phyloP scores from a whole-genome alignment of 2,888 invertebrate genomes.

The Timema podura region DNA sequence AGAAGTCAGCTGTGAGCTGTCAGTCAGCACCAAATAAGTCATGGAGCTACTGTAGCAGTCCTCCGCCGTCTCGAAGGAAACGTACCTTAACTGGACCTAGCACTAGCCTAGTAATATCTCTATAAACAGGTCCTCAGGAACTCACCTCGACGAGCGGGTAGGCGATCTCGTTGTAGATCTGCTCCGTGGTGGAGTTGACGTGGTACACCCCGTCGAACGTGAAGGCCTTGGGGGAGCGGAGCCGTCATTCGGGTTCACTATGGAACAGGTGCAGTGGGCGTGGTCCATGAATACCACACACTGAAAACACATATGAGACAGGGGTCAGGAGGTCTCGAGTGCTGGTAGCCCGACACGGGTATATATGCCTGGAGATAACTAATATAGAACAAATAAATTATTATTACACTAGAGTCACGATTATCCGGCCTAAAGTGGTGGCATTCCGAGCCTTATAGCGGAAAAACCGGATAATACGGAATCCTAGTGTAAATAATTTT shows the following conservation, averaged over 20 bases:
- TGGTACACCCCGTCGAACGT: conserved; percentile 84
- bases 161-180: conserved; percentile 82
- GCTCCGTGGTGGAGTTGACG: conserved; percentile 72
- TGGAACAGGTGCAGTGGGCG: conserved; percentile 56
- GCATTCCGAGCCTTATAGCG: neutral
- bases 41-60: too few relatives aligned
- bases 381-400: neutral
- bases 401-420: neutral
- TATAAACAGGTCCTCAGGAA: neutral
- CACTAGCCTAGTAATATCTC: too few relatives aligned
- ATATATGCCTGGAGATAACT: neutral
- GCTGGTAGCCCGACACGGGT: too few relatives aligned
- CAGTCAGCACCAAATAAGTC: too few relatives aligned
- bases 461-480: too few relatives aligned
- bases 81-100: too few relatives aligned
- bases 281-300: conserved; percentile 63
- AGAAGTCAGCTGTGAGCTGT: too few relatives aligned
- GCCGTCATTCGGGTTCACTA: conserved; percentile 58
- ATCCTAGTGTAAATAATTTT: too few relatives aligned
- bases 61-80: too few relatives aligned
- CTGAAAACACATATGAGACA: conserved; percentile 44
- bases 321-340: neutral
- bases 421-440: too few relatives aligned
- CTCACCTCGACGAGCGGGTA: conserved; percentile 74
- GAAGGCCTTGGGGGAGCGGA: conserved; percentile 63